These are phyloP conservation scores for Heterohyrax brucei DNA, from an alignment of 2,797 vertebrate species.

Conservation along the genomic window DNA sequence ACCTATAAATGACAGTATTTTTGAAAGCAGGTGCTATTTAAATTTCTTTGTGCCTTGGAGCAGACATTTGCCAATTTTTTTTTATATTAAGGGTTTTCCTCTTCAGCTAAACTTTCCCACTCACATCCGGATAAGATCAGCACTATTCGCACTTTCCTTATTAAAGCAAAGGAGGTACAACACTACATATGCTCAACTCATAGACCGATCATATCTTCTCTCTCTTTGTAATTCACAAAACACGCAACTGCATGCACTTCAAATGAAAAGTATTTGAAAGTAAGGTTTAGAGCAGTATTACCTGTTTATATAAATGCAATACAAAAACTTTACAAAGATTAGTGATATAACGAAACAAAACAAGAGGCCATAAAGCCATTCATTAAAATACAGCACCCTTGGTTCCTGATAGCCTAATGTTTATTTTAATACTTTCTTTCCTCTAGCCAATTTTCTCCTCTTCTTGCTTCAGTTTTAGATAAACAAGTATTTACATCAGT, in stretches of 20 bases:
- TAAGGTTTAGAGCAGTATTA: background rate
- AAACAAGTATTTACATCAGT: background rate
- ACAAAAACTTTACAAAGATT: background rate
- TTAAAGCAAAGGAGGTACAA: accelerated
- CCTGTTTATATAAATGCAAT: background rate
- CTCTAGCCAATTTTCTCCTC: background rate
- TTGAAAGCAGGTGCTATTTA: background rate
- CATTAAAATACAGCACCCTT: background rate
- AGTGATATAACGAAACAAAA: background rate
- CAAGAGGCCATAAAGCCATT: background rate
- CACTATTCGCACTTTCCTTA: background rate
- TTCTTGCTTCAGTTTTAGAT: background rate
- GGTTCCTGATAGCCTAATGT: background rate
- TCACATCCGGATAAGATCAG: background rate
- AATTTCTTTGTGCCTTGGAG: background rate
- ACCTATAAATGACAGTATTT: background rate
- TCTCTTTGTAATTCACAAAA: background rate
- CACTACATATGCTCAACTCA: background rate
- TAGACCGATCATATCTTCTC: background rate
- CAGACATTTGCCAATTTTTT: background rate
- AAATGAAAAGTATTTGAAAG: background rate
- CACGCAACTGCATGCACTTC: background rate
- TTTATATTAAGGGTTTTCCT: background rate
- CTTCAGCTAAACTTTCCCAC: background rate
- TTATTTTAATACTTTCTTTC: background rate